Evolutionary conservation across 2,113 vertebrate species (phyloP).

Genomic region (Pampusana beccarii): DNA sequence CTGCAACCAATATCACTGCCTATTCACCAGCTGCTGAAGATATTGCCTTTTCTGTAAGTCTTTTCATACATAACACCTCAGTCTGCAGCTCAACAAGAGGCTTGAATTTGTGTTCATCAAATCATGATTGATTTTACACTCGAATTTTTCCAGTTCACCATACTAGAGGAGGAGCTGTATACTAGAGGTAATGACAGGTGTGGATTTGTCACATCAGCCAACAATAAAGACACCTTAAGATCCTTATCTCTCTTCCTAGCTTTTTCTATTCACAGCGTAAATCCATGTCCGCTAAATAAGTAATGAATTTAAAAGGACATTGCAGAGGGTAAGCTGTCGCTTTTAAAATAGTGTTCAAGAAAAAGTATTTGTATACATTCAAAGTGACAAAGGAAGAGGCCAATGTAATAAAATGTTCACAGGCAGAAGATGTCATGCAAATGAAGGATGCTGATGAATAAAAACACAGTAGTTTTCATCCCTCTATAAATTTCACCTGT

Average conservation of each 20-base stretch:
- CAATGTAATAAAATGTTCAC: neutral
- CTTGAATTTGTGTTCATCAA: neutral
- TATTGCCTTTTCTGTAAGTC: neutral
- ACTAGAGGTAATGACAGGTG: neutral
- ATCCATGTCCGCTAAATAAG: neutral
- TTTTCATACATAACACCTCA: neutral
- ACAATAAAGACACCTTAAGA: neutral
- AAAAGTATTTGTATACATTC: neutral
- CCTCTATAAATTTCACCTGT: neutral
- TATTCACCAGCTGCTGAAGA: neutral
- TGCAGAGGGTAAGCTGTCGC: neutral
- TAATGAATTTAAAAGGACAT: neutral
- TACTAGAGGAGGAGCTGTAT: neutral
- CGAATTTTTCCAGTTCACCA: neutral
- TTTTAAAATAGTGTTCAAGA: neutral
- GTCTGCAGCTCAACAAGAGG: neutral
- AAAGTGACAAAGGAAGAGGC: neutral
- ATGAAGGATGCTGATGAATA: neutral
- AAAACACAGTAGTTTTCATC: neutral
- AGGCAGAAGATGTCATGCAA: neutral
- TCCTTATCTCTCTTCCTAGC: neutral
- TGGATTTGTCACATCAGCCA: neutral
- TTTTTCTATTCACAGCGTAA: neutral
- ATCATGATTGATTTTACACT: neutral
- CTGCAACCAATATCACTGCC: neutral